Evolutionary conservation across 2,113 vertebrate genomes (phyloP).

Genomic region (Seriola aureovittata): DNA sequence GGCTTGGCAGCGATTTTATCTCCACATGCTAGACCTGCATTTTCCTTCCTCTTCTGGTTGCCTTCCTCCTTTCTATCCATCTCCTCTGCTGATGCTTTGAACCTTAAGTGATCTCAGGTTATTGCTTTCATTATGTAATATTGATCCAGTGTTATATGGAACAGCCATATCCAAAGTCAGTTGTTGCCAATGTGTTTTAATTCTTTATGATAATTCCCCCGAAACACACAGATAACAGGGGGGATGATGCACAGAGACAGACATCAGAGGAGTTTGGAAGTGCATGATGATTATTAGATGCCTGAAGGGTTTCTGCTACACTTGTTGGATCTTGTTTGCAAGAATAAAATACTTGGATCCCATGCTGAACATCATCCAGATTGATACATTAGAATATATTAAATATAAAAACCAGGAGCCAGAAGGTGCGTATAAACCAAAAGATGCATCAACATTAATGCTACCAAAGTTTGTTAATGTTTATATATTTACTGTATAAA

Average conservation of each 20-base stretch:
- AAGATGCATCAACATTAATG: background rate
- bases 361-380: background rate
- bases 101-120: constrained; percentile 9
- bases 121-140: constrained; percentile 16
- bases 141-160: constrained; percentile 25
- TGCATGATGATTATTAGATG: background rate
- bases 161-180: background rate
- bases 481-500: too few species aligned
- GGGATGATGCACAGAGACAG: background rate
- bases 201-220: background rate
- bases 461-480: background rate
- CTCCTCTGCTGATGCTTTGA: constrained; percentile 7
- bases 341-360: background rate
- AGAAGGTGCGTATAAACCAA: background rate
- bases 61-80: constrained; percentile 22
- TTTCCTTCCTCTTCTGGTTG: constrained; percentile 35
- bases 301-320: background rate
- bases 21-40: constrained; percentile 17
- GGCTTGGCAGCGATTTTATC: constrained; percentile 41
- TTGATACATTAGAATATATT: background rate
- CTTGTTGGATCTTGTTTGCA: background rate
- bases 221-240: background rate
- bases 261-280: constrained; percentile 5
- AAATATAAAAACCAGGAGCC: background rate
- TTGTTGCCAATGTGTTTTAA: background rate